phyloP scores from a whole-genome alignment of 2,888 invertebrate genomes.

The Aleiodes leptofemur region DNA sequence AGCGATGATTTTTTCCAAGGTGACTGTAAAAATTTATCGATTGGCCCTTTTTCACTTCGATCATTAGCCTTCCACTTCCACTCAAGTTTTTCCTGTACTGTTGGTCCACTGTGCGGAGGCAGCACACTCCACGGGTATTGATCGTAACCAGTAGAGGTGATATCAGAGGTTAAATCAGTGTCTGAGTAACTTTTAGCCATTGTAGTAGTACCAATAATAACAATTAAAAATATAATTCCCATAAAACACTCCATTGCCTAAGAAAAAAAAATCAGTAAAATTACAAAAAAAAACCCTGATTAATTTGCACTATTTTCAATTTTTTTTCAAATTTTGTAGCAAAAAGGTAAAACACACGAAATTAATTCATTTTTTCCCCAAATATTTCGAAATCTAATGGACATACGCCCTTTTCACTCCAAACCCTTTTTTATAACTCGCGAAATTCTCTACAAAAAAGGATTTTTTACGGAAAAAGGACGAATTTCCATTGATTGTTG shows the following conservation, averaged over 20 bases:
- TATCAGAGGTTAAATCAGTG: conserved; percentile 32
- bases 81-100: not conserved
- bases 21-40: conserved; percentile 30
- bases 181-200: conserved; percentile 12
- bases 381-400: too few species aligned
- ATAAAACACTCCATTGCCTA: not conserved
- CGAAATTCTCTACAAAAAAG: too few species aligned
- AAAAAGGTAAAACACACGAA: too few species aligned
- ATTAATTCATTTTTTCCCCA: too few species aligned
- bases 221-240: conserved; percentile 7
- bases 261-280: not conserved
- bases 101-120: conserved; percentile 14
- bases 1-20: conserved; percentile 2
- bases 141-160: conserved; percentile 31
- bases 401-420: too few species aligned
- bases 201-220: not conserved
- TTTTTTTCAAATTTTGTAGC: too few species aligned
- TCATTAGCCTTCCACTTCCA: conserved; percentile 13
- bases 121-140: conserved; percentile 36
- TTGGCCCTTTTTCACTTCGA: conserved; percentile 18
- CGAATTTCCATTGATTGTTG: too few species aligned
- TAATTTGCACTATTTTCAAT: not conserved
- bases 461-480: too few species aligned
- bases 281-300: not conserved
- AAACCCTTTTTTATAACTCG: too few species aligned